phyloP scores from a whole-genome alignment of 2,113 vertebrate genomes.

The Atlantisia rogersi region DNA sequence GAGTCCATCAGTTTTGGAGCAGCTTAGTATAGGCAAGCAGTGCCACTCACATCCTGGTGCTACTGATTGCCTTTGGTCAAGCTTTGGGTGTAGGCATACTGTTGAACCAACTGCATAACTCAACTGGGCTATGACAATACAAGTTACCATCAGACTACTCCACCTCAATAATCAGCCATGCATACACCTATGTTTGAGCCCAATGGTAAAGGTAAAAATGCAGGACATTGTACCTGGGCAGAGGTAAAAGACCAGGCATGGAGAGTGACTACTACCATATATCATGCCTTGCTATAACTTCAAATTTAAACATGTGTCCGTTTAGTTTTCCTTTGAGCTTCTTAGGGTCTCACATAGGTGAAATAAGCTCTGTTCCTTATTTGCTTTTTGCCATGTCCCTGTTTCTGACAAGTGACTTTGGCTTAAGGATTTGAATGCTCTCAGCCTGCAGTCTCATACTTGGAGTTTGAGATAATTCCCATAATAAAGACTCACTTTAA shows the following conservation, averaged over 20 bases:
- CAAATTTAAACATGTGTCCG: accelerated
- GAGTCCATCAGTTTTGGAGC: background rate
- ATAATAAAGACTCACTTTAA: background rate
- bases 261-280: background rate
- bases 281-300: background rate
- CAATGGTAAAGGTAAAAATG: background rate
- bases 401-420: background rate
- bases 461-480: background rate
- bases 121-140: background rate
- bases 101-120: background rate
- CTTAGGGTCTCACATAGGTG: background rate
- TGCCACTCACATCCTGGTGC: background rate
- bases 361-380: background rate
- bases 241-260: background rate
- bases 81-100: background rate
- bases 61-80: background rate
- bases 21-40: background rate
- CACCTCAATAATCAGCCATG: background rate
- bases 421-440: background rate
- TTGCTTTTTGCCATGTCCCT: background rate
- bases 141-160: background rate
- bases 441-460: background rate
- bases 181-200: background rate
- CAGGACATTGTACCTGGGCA: background rate
- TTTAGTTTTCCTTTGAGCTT: background rate